Base-by-base conservation (phyloP, 2,888 invertebrate genomes). In the Tridacna crocea region DNA sequence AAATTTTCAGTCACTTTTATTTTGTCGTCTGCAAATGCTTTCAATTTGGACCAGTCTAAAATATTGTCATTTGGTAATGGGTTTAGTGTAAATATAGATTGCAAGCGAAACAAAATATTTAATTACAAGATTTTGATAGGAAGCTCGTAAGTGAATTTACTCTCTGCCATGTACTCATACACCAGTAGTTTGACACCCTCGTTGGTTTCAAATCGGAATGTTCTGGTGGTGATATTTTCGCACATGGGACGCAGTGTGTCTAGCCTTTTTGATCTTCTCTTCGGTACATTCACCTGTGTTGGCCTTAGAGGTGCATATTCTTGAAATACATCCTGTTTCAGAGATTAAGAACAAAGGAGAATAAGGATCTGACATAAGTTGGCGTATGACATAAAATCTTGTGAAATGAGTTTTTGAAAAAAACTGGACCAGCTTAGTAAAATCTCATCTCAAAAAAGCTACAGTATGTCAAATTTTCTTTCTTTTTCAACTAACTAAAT, bases 161-260 rank as follows among this genome's bases (percentile, higher is more conserved):
- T 97, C 94, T 99, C 99, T 0, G 97, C 97, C 97, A 99, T 97
- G 72, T 97, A 96, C 94, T 99, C 99, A 92, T 98, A 97, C 4
- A 98, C 98, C 87, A 97, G 97, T 74, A 99, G 97, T 94, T 98
- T 98, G 0, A 98, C 98, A 46, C 98, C 95, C 0, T 98, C 98
- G n/a, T 89, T 88, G 0, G 98, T 98, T 94, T 98, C 98, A 94
- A 99, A 97, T 76, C 98, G 96, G 94, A 97, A 98, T 10, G 97
- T 96, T 88, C 96, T 95, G 60, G 96, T 95, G 74, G 95, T 94
- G 66, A 98, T 96, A 94, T 98, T 97, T 48, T 97, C 94, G 87
- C 94, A 95, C 77, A 94, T 89, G 3, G 89, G 85, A 73, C 88
- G 88, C 60, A 94, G 85, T 51, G 89, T 89, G 60, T 92, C 92